Evolutionary conservation across 2,797 vertebrate genomes (phyloP), one percentile per base, ranked within the genome.

Genomic region (Tauraco hartlaubi): DNA sequence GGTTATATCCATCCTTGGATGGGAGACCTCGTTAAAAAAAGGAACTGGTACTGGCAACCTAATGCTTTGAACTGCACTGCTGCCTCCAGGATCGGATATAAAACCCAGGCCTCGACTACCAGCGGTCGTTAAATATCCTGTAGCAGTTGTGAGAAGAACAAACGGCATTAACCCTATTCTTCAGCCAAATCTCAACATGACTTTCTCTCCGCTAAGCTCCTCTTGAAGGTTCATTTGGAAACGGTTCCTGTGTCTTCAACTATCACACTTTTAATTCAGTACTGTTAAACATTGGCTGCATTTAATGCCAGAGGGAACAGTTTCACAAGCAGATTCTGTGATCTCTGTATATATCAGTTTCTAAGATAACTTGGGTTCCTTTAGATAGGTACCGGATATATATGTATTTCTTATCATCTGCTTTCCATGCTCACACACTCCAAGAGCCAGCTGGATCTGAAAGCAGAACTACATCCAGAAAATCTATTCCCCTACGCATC

Each of bases 241-340:
- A 85, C 62, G 83, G 35, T 23, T 81, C 41, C 55, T 8, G 39
- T 67, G 66, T 69, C 91, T 96, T 88, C 84, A 84, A 84, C 79
- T 84, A 92, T 77, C 67, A 52, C 49, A 71, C 51, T 80, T 92
- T 80, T 78, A 72, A 76, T 67, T 88, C 29, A 37, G 77, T 31
- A 76, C 82, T 63, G 37, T 86, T 94, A 96, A 95, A 96, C 90
- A 94, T 4, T 88, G 89, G 59, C 91, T 86, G 73, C 55, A 7
- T 44, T 69, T 74, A 75, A 67, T 82, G 90, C 79, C 71, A 93
- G 90, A 84, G 69, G 73, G 80, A 94, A 75, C 51, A 61, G 83
- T 90, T 95, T 71, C 92, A 80, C 13, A 63, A 79, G 91, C 86
- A 88, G 89, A 90, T 79, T 90, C 80, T 90, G 59, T 77, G 79